Evolutionary conservation across 2,797 vertebrate species (phyloP).

Genomic region (Myripristis murdjan): DNA sequence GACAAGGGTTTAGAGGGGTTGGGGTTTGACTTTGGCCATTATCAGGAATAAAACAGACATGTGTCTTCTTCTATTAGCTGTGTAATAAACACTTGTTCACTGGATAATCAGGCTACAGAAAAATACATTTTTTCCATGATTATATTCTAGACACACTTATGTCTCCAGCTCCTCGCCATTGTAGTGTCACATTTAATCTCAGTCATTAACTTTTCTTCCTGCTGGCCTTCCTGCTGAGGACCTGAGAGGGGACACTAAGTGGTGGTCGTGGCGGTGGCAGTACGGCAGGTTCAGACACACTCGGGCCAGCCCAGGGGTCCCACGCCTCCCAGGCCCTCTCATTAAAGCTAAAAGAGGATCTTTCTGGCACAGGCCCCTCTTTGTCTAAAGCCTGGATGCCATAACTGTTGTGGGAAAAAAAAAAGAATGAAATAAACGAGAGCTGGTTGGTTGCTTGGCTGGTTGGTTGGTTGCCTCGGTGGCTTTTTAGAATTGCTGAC

Average conservation of each 20-base stretch:
- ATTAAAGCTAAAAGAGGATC: slow-evolving; percentile 85
- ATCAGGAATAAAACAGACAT: slow-evolving; percentile 40
- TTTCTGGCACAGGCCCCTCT: slow-evolving; percentile 81
- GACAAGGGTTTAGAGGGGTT: slow-evolving; percentile 22
- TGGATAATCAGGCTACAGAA: slow-evolving; percentile 8
- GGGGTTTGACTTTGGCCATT: slow-evolving; percentile 36
- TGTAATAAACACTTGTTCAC: slow-evolving; percentile 15
- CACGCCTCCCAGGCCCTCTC: slow-evolving; percentile 81
- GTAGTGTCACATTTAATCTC: slow-evolving; percentile 12
- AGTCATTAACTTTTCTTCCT: slow-evolving; percentile 12
- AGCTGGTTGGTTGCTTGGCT: slow-evolving; percentile 71
- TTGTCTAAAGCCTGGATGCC: slow-evolving; percentile 81
- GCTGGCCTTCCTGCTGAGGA: slow-evolving; percentile 7
- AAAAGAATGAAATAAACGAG: slow-evolving; percentile 62
- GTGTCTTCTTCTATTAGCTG: slow-evolving; percentile 15
- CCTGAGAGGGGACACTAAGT: slow-evolving; percentile 57
- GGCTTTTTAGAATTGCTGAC: slow-evolving; percentile 68
- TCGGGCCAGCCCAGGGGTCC: slow-evolving; percentile 75
- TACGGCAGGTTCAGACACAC: slow-evolving; percentile 74
- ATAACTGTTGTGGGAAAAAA: slow-evolving; percentile 74
- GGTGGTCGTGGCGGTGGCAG: slow-evolving; percentile 45
- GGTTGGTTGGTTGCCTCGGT: slow-evolving; percentile 62
- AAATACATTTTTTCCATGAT: slow-evolving; percentile 7
- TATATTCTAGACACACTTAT: neutral
- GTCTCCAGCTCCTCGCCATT: neutral